Percentiles rank a stretch among this genome's conserved stretches.
Conservation (phyloP, 2,113 vertebrate genomes). For the Tupaia tana region DNA sequence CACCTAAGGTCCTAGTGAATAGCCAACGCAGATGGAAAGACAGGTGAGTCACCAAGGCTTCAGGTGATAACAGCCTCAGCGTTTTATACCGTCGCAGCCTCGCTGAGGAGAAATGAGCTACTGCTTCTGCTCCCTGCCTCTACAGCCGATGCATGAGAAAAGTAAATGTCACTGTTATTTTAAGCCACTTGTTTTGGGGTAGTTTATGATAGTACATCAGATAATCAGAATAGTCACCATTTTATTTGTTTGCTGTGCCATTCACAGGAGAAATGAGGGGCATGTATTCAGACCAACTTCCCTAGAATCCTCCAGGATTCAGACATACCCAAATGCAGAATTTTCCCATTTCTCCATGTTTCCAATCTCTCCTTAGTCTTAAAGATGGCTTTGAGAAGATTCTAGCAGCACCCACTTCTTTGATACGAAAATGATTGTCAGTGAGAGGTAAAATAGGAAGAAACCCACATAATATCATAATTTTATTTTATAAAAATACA, state of each 20-base stretch:
- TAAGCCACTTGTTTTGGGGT: background rate
- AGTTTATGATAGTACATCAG: background rate
- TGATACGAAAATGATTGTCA: slow-evolving; percentile 33
- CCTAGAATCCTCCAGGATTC: background rate
- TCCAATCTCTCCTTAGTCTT: background rate
- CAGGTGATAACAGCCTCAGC: background rate
- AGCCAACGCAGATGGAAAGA: background rate
- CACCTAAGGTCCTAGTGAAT: background rate
- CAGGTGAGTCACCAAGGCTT: background rate
- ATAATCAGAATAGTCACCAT: background rate
- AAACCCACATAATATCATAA: slow-evolving; percentile 35
- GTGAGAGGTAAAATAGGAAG: slow-evolving; percentile 4
- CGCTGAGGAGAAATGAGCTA: background rate
- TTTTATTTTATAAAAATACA: slow-evolving; percentile 58
- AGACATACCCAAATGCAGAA: too few species aligned
- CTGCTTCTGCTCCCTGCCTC: background rate
- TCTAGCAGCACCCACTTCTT: slow-evolving; percentile 30
- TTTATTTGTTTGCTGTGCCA: background rate
- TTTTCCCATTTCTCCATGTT: too few species aligned
- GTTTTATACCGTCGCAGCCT: background rate
- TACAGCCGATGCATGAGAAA: background rate
- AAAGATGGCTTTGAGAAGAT: slow-evolving; percentile 18
- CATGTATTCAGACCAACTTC: background rate
- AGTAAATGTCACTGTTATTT: background rate
- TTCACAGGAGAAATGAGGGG: background rate